Base-by-base conservation (phyloP, 2,888 invertebrate genomes). In the Andrena bicolor region DNA sequence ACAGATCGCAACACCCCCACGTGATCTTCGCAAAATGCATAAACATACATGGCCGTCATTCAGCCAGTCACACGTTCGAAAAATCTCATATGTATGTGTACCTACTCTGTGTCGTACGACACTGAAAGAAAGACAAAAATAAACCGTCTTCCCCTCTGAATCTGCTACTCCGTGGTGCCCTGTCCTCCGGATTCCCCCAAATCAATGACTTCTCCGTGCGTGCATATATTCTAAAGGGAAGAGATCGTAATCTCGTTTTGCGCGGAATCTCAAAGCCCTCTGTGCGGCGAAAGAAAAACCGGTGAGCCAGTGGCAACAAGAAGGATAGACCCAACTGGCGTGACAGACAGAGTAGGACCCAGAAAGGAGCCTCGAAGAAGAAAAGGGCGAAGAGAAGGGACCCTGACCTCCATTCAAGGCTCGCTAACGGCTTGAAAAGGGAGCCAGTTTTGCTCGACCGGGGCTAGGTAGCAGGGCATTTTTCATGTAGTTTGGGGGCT, bases 301-400 rank as follows among this genome's bases (percentile, higher is more conserved):
- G 71, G 49, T 56, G 69, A 23, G 51, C 8, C 69, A 13, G 41
- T 63, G 32, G 83, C 76, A 63, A 63, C 63, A 84, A 69, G 71
- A 83, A 76, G 79, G 84, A 81, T 65, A 83, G 81, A 56, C 61
- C 56, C 13, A 20, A 20, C 30, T 51, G 73, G 80, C 75, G 56
- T 53, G 61, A 49, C 30, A 80, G 78, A 85, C 83, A 77, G 92
- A 82, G 41, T 16, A 90, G 91, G 88, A 91, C 80, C 92, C 92
- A 83, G 76, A 72, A 68, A 84, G 81, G 64, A 71, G 71, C 91
- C 95, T 94, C 28, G 73, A 73, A 87, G 94, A 89, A 92, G 95
- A 94, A 95, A 93, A 94, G 94, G 81, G 65, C 75, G 66, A 73
- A 41, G 84, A 81, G 80, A 71, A 80, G 76, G 86, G 79, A 88